phyloP scores from a whole-genome alignment of 2,888 invertebrate genomes.

The Dynastes grantii region DNA sequence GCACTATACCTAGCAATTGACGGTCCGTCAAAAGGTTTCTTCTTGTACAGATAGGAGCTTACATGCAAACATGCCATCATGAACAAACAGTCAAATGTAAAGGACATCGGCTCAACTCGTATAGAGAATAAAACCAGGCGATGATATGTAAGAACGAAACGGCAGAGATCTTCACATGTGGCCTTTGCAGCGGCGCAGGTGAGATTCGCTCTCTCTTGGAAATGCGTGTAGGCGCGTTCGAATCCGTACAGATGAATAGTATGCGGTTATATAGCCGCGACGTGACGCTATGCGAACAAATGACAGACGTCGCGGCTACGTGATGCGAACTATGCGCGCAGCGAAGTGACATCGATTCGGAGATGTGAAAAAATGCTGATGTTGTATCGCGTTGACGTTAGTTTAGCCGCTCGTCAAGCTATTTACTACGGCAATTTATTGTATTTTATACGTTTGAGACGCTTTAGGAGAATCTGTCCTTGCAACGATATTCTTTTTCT shows the following conservation, averaged over 20 bases:
- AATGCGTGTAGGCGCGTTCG: conserved; percentile 9
- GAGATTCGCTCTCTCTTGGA: conserved; percentile 2
- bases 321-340: conserved; percentile 12
- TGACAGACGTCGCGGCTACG: conserved; percentile 14
- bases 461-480: too few relatives aligned
- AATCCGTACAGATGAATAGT: conserved; percentile 13
- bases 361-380: conserved; percentile 12
- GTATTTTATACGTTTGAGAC: too few relatives aligned
- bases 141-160: background rate
- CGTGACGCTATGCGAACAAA: conserved; percentile 23
- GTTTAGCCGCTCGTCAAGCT: too few relatives aligned
- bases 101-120: background rate
- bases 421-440: too few relatives aligned
- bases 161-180: background rate
- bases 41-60: background rate
- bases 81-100: background rate
- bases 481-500: too few relatives aligned
- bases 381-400: too few relatives aligned
- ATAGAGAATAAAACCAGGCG: background rate
- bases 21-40: conserved; percentile 6
- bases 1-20: conserved; percentile 3
- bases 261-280: conserved; percentile 10
- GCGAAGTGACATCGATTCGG: background rate
- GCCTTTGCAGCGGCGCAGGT: background rate
- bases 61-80: background rate